A percentile compares a stretch with the other conserved stretches of the same genome.
Conservation (phyloP, 2,888 invertebrate genomes). For the Polydrusus tereticollis region DNA sequence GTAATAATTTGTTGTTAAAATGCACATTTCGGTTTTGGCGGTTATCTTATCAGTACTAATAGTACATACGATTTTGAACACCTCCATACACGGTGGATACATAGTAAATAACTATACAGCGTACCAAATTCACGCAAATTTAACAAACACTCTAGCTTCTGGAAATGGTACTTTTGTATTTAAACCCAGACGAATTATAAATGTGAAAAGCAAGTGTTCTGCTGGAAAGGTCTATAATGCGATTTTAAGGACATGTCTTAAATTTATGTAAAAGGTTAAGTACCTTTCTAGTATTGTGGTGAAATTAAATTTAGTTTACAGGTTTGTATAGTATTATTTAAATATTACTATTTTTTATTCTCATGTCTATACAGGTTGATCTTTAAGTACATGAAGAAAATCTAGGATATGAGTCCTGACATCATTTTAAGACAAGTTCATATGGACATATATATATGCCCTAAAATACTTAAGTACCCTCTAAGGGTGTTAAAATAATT, state of each 20-base stretch:
- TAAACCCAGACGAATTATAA: constrained; percentile 9
- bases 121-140: constrained; percentile 19
- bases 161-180: background rate
- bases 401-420: too few species aligned
- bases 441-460: too few species aligned
- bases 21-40: background rate
- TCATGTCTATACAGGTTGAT: too few species aligned
- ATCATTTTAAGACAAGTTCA: too few species aligned
- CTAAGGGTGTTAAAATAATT: too few species aligned
- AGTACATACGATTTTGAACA: background rate
- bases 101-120: constrained; percentile 3
- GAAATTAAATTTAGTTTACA: background rate
- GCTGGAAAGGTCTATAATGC: constrained; percentile 28
- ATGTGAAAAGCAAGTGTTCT: constrained; percentile 22
- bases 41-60: background rate
- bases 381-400: too few species aligned
- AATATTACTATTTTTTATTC: too few species aligned
- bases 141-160: background rate
- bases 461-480: too few species aligned
- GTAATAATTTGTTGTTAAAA: background rate
- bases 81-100: background rate
- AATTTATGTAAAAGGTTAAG: background rate
- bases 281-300: background rate
- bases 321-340: background rate
- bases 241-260: constrained; percentile 17